These are phyloP conservation scores for Caenorhabditis wallacei DNA, from an alignment of 2,888 invertebrate species.

Conservation along the genomic window DNA sequence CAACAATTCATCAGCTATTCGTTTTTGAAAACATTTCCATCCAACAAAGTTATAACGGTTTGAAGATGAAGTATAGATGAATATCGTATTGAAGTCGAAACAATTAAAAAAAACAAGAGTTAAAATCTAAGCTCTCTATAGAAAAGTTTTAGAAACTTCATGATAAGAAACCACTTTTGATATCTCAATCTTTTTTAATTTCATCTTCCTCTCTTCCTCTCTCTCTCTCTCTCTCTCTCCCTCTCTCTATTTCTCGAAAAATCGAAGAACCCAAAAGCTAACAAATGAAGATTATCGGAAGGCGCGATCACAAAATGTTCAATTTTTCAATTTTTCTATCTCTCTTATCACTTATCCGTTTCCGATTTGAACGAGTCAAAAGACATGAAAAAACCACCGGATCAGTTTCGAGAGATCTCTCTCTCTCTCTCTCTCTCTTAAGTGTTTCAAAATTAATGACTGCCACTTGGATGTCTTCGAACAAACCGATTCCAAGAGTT, in stretches of 20 bases:
- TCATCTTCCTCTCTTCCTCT: background rate
- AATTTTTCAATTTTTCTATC: constrained; percentile 44
- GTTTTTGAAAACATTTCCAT: too few relatives aligned
- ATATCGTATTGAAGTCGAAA: too few relatives aligned
- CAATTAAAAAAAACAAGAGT: too few relatives aligned
- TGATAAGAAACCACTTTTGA: too few relatives aligned
- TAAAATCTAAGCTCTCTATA: too few relatives aligned
- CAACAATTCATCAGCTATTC: too few relatives aligned
- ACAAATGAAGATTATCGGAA: constrained; percentile 47
- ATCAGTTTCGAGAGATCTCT: background rate
- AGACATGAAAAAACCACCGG: constrained; percentile 34
- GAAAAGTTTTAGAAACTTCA: too few relatives aligned
- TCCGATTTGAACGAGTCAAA: constrained; percentile 41
- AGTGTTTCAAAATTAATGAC: constrained; percentile 66
- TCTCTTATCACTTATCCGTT: constrained; percentile 48
- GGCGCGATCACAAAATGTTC: constrained; percentile 43
- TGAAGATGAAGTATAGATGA: too few relatives aligned
- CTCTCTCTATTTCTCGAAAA: background rate
- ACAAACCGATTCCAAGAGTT: background rate
- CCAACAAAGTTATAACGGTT: too few relatives aligned
- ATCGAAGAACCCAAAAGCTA: constrained; percentile 39
- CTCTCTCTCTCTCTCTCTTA: background rate
- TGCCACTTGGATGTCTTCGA: constrained; percentile 14
- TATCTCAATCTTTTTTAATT: background rate
- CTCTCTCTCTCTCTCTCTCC: background rate